Percentiles rank a stretch among this genome's conserved stretches.
Evolutionary conservation across 1,140 invertebrate species (phyloP).

Genomic region (Holotrichia oblita): DNA sequence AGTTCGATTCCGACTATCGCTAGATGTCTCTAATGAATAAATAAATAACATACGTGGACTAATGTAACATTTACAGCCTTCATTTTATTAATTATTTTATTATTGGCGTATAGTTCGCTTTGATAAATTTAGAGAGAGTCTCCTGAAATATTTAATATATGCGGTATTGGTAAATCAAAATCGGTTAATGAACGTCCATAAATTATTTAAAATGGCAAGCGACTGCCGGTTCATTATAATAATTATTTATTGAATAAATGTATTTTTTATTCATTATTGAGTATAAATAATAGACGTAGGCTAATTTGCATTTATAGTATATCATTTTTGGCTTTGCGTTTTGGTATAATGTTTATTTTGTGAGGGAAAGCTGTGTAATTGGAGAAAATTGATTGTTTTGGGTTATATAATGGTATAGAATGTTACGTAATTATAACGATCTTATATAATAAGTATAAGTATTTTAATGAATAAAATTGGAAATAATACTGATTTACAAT

Average conservation of each 20-base stretch:
- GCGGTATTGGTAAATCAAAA: background rate
- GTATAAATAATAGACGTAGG: background rate
- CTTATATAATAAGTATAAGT: background rate
- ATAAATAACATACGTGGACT: constrained; percentile 17
- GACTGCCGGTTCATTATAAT: constrained; percentile 11
- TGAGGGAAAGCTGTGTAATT: background rate
- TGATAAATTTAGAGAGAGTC: background rate
- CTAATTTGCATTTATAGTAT: background rate
- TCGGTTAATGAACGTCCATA: constrained; percentile 7
- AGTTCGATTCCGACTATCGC: background rate
- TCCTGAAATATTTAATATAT: constrained; percentile 13
- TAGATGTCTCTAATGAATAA: constrained; percentile 21
- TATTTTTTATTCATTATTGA: background rate
- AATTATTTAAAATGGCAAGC: background rate
- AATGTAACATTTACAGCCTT: background rate
- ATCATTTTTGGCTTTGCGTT: background rate
- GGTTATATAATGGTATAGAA: background rate
- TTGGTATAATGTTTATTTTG: background rate
- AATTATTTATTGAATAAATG: constrained; percentile 2
- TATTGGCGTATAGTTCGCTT: background rate
- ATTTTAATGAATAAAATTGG: no score
- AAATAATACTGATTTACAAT: no score
- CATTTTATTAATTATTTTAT: constrained; percentile 15
- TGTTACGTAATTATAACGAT: background rate
- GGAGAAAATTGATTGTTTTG: background rate